Evolutionary conservation across 92 coral and sea anemone genomes (phyloP).

Genomic region (Scolanthus callimorphus): DNA sequence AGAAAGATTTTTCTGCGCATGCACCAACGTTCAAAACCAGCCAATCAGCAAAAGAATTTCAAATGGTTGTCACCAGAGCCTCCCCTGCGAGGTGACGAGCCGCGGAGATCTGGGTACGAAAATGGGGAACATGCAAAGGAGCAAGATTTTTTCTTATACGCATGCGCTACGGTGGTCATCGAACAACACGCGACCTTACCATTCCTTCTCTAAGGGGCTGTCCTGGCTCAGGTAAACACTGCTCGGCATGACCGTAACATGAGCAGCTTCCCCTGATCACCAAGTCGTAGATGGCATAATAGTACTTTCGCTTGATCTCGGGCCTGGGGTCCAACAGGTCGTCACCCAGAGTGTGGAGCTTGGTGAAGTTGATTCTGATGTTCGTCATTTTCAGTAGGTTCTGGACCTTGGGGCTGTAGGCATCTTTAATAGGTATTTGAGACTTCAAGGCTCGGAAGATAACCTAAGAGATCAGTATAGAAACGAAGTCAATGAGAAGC

Average conservation of each 20-base stretch:
- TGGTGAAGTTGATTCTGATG: slow-evolving; percentile 92
- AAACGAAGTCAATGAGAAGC: too few species aligned
- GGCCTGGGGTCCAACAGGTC: slow-evolving; percentile 80
- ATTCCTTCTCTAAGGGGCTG: slow-evolving; percentile 61
- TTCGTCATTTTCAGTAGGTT: slow-evolving; percentile 86
- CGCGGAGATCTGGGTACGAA: too few species aligned
- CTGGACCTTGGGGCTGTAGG: slow-evolving; percentile 74
- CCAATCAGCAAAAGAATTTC: too few species aligned
- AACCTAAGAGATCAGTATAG: slow-evolving; percentile 64
- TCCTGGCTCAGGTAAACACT: slow-evolving; percentile 77
- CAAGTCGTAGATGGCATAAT: slow-evolving; percentile 84
- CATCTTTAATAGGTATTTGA: slow-evolving; percentile 61
- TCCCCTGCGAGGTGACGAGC: too few species aligned
- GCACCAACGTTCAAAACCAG: too few species aligned
- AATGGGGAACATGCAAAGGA: too few species aligned
- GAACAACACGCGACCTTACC: too few species aligned
- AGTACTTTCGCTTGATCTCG: slow-evolving; percentile 82
- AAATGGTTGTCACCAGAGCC: too few species aligned
- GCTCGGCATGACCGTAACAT: slow-evolving; percentile 96
- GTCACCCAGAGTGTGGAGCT: slow-evolving; percentile 94
- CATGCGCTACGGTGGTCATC: too few species aligned
- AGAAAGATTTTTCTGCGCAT: too few species aligned
- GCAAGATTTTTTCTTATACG: too few species aligned
- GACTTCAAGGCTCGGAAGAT: slow-evolving; percentile 91
- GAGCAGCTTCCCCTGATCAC: slow-evolving; percentile 96